phyloP scores from a whole-genome alignment of 2,797 vertebrate genomes.

The Cryptoprocta ferox region DNA sequence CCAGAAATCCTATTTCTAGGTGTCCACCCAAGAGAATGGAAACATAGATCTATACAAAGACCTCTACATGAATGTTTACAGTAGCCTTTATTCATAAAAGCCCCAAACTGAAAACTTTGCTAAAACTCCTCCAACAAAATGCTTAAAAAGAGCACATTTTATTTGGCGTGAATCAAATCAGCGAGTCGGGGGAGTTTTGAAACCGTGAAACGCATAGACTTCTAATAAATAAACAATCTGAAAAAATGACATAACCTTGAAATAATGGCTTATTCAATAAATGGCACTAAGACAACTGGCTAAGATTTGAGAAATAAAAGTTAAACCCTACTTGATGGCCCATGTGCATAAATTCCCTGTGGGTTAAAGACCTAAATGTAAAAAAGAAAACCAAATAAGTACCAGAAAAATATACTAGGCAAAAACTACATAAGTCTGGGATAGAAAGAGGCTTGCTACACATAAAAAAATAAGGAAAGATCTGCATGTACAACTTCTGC shows the following conservation, averaged over 20 bases:
- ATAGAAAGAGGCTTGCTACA: not conserved
- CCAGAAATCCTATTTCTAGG: not conserved
- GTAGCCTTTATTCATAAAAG: constrained; percentile 7
- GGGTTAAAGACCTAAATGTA: not conserved
- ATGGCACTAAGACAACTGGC: constrained; percentile 28
- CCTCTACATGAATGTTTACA: not conserved
- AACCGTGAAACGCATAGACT: not conserved
- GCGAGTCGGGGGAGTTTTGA: not conserved
- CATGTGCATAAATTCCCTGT: not conserved
- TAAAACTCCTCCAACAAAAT: not conserved
- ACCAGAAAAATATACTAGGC: constrained; percentile 33
- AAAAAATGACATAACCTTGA: constrained; percentile 35
- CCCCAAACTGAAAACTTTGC: not conserved
- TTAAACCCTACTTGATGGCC: not conserved
- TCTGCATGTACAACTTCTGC: not conserved
- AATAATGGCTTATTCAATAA: constrained; percentile 56
- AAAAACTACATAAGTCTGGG: not conserved
- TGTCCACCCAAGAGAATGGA: not conserved
- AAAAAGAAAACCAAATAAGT: constrained; percentile 28
- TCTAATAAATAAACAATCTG: constrained; percentile 26
- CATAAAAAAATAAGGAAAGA: constrained; percentile 10
- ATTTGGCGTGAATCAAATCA: not conserved
- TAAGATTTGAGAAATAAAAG: constrained; percentile 64
- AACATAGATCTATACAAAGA: not conserved
- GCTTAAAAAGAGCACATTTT: not conserved